Evolutionary conservation across 2,113 vertebrate genomes (phyloP), one percentile per base, ranked within the genome.

Genomic region (Silurus glanis): DNA sequence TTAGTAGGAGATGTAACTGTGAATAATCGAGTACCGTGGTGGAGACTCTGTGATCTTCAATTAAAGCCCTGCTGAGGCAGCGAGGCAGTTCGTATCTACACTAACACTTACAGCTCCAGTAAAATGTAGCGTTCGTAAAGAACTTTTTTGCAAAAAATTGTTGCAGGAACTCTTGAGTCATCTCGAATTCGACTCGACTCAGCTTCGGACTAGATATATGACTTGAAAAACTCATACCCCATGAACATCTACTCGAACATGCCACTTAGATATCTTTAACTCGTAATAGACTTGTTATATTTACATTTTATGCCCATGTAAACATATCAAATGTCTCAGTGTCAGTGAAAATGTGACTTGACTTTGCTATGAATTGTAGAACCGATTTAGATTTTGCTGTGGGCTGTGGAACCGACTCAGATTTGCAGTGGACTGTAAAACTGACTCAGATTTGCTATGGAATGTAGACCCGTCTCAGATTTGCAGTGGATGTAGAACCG

Each of bases 11-110:
- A 84, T 53, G 87, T 83, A 87, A 82, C 23, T 85, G 89, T 90
- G 90, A 91, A 90, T 86, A 72, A 87, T 71, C 49, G 84, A 85
- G 76, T 47, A 88, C 69, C 91, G 91, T 91, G 91, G 87, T 82
- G 88, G 66, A 88, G 83, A 75, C 23, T 91, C 86, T 84, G 13
- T 89, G 69, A 28, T 69, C 75, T 76, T 64, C 89, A 61, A 72
- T 80, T 85, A 81, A 86, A 85, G 81, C 72, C 78, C 61, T 19
- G 61, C 1, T 49, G 5, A 0, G 79, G 51, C 86, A 80, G 13
- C 5, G 78, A 59, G 55, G 7, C 13, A 10, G 53, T 16, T 55
- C 25, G 19, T 79, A 53, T 37, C 8, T 45, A 9, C 9, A 1
- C n/a, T 55, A 56, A 78, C 75, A 56, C 12, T 56, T 16, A 79